These are phyloP conservation scores for Zeugodacus cucurbitae DNA, from an alignment of 1,140 invertebrate genomes.

Conservation along the genomic window DNA sequence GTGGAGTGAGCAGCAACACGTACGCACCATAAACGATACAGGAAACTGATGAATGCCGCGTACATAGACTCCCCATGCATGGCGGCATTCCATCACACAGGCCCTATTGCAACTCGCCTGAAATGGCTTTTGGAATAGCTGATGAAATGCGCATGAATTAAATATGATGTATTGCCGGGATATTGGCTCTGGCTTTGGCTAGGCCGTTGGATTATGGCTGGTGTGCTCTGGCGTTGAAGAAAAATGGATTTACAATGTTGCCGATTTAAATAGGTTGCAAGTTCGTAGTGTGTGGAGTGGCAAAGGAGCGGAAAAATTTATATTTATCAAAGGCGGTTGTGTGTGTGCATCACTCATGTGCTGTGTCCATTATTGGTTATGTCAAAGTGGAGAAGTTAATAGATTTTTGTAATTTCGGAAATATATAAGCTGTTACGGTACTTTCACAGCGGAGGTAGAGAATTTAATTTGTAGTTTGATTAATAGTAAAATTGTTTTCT, in stretches of 20 bases:
- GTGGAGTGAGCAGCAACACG: not conserved
- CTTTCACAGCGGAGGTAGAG: not conserved
- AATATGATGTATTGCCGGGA: constrained; percentile 14
- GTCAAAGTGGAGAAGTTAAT: not conserved
- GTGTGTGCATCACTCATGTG: not conserved
- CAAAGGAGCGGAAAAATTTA: not conserved
- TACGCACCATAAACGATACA: constrained; percentile 2
- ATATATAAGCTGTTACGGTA: too few relatives aligned
- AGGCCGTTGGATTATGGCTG: not conserved
- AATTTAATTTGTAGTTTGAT: not conserved
- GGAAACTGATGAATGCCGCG: not conserved
- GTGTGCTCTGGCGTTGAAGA: not conserved
- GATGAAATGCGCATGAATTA: constrained; percentile 39
- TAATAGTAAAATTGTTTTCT: not conserved
- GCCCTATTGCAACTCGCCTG: not conserved
- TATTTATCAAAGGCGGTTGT: not conserved
- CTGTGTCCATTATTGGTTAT: not conserved
- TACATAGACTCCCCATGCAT: not conserved
- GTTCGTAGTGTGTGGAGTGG: not conserved
- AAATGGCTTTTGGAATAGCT: not conserved
- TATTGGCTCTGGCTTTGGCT: not conserved
- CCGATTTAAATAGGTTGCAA: not conserved
- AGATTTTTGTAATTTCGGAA: not conserved
- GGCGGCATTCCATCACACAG: not conserved
- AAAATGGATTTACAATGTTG: not conserved